Base-by-base conservation (phyloP, 2,888 invertebrate genomes). In the Perithous albicinctus region DNA sequence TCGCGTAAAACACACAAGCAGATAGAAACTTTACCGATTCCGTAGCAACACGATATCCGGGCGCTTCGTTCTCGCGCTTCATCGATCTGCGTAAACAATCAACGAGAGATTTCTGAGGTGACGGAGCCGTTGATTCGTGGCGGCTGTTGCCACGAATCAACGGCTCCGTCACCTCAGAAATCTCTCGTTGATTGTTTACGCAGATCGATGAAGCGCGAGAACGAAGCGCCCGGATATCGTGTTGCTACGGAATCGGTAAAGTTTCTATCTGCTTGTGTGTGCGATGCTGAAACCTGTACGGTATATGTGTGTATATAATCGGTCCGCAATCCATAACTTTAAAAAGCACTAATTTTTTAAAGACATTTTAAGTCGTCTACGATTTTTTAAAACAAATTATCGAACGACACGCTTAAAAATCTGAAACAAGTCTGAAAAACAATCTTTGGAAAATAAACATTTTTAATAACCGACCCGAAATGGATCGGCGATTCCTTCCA, bases 121-220 rank as follows among this genome's bases (percentile, higher is more conserved):
- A 48, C 18, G 20, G 41, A 15, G 73, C 6, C 20, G 32, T 51
- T 23, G 51, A 51, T 54, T 43, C 12, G 32, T 12, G 4, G 5
- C 29, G 29, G 15, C 29, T 20, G 26, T 48, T 32, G 2, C 41
- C 12, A 41, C 1, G 10, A 43, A 54, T 51, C 51, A 23, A 51
- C 32, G 20, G 6, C 73, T 15, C 41, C 20, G 18, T 48, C 64
- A 56, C 35, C 73, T 63, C 56, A 29, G 48, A 56, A 80, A 41
- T 83, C 56, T 78, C 82, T 75, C 69, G 64, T 73, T 82, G 69
- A 85, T 85, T 85, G 82, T 85, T 84, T 72, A 80, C 67, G 54
- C 77, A 76, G 54, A 32, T 48, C 78, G 76, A 73, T 35, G 61
- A 26, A 75, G 72, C 73, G 35, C 48, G 64, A 35, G 43, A 23